Conservation (phyloP, 2,797 vertebrate species). For the Enteromius treurensis region DNA sequence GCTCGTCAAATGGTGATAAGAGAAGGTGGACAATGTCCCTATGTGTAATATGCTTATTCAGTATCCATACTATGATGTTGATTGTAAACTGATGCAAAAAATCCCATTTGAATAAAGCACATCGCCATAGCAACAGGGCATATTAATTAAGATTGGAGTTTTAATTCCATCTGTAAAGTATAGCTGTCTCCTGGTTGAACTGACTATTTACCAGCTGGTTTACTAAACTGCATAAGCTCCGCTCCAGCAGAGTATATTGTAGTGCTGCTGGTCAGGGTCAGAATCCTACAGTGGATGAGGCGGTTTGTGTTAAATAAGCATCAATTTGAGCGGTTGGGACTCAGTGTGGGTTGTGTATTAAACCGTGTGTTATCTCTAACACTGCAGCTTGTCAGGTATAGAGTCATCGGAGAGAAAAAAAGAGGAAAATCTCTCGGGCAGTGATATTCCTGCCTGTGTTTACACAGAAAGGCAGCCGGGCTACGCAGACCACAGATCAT, state of each 20-base stretch:
- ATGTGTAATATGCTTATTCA: conserved; percentile 12
- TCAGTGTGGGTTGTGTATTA: conserved; percentile 20
- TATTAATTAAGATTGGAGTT: conserved; percentile 9
- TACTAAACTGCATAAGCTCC: conserved; percentile 6
- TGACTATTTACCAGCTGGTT: conserved; percentile 18
- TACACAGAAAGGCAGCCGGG: background rate
- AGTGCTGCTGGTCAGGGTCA: background rate
- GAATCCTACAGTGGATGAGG: conserved; percentile 3
- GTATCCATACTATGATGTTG: background rate
- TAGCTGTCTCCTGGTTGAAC: background rate
- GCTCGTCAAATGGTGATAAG: background rate
- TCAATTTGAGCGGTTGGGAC: background rate
- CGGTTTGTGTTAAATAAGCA: conserved; percentile 5
- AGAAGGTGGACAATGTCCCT: background rate
- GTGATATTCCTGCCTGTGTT: conserved; percentile 6
- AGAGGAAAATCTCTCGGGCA: background rate
- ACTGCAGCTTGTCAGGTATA: conserved; percentile 16
- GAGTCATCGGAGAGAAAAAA: background rate
- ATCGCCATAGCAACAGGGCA: conserved; percentile 19
- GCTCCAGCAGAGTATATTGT: background rate
- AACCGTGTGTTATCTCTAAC: conserved; percentile 16
- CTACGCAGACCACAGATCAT: background rate
- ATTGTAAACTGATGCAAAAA: conserved; percentile 20
- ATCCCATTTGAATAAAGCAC: background rate
- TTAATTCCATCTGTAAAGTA: background rate